phyloP scores from a whole-genome alignment of 2,113 vertebrate genomes.

The Cranoglanis bouderius region DNA sequence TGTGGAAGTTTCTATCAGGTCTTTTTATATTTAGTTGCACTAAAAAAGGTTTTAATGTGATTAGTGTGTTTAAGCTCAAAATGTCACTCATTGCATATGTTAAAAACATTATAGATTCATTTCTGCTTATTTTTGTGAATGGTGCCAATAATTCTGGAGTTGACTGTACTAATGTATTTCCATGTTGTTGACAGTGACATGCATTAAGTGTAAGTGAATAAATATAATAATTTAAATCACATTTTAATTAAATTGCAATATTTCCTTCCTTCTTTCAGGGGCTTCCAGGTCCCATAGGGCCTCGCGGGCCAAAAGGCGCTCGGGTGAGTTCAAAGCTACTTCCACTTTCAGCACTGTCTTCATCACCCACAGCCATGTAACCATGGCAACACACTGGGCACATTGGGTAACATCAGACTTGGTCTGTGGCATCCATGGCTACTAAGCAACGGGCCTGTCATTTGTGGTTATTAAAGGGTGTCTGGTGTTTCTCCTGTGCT shows the following conservation, averaged over 20 bases:
- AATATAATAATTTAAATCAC: background rate
- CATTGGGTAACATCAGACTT: too few relatives aligned
- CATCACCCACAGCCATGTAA: background rate
- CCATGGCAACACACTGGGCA: background rate
- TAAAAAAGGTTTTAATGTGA: too few relatives aligned
- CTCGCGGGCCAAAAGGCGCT: slow-evolving; percentile 88
- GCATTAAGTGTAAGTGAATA: too few relatives aligned
- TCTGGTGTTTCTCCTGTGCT: background rate
- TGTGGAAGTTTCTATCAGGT: background rate
- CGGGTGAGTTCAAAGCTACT: slow-evolving; percentile 80
- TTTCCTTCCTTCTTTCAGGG: slow-evolving; percentile 75
- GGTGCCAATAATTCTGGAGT: background rate
- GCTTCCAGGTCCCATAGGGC: slow-evolving; percentile 94
- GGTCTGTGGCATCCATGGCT: background rate
- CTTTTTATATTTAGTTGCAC: background rate
- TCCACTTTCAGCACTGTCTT: slow-evolving; percentile 13
- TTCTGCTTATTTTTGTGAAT: background rate
- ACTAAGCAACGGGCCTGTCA: background rate
- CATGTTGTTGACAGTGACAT: background rate
- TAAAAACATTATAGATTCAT: background rate
- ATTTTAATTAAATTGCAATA: background rate
- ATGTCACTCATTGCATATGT: background rate
- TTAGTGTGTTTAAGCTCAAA: background rate
- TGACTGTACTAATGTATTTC: background rate
- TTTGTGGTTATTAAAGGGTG: slow-evolving; percentile 23